Percentiles rank a stretch among this genome's conserved stretches.
phyloP scores from a whole-genome alignment of 1,140 invertebrate species.

The Frieseomelitta varia region DNA sequence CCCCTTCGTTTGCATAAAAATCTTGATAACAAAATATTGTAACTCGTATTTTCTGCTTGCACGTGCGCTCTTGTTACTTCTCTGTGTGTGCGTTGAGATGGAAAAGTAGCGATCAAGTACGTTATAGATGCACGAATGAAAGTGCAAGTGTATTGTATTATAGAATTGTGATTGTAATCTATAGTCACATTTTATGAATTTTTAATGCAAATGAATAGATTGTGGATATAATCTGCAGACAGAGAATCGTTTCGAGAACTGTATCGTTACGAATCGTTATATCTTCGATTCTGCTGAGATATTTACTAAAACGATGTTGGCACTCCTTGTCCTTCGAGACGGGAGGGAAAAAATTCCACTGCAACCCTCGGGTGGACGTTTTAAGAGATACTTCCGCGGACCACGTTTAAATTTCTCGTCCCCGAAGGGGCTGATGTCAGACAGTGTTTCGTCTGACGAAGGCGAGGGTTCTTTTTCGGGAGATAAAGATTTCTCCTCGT shows the following conservation, averaged over 20 bases:
- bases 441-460: background rate
- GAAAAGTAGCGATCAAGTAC: background rate
- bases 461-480: background rate
- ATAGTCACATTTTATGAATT: too few species aligned
- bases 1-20: slow-evolving; percentile 51
- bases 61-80: background rate
- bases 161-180: too few species aligned
- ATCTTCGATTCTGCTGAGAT: too few species aligned
- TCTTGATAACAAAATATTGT: slow-evolving; percentile 52
- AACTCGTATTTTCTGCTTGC: slow-evolving; percentile 31
- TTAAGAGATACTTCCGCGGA: background rate
- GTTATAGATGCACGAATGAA: background rate
- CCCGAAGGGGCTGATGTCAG: slow-evolving; percentile 6
- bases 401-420: slow-evolving; percentile 19
- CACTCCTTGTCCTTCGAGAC: background rate
- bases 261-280: too few species aligned
- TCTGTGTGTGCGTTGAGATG: background rate
- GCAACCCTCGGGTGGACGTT: slow-evolving; percentile 5
- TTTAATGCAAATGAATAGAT: too few species aligned
- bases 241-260: too few species aligned
- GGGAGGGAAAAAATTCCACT: background rate
- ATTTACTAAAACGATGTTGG: too few species aligned
- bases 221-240: too few species aligned
- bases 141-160: too few species aligned
- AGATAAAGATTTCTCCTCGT: background rate